These are phyloP conservation scores for Xestia ashworthii DNA, from an alignment of 2,888 invertebrate genomes.

Conservation along the genomic window DNA sequence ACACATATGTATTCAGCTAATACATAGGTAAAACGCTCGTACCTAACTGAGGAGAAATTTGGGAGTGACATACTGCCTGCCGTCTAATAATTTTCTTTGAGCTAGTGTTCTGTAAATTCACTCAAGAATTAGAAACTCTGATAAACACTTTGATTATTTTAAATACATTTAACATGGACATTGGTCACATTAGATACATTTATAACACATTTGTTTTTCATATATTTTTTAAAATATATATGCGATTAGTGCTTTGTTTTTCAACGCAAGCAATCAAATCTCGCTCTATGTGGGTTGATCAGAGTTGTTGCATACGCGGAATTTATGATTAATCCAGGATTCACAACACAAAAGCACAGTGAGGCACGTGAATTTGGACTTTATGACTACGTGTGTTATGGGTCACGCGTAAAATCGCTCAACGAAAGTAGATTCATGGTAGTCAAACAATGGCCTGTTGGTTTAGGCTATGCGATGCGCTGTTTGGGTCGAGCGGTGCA, in stretches of 20 bases:
- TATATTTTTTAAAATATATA: not conserved
- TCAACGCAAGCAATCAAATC: not conserved
- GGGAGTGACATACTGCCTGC: slow-evolving; percentile 35
- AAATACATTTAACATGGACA: too few relatives aligned
- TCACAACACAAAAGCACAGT: slow-evolving; percentile 13
- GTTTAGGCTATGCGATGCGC: slow-evolving; percentile 82
- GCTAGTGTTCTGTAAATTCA: slow-evolving; percentile 28
- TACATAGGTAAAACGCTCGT: slow-evolving; percentile 48
- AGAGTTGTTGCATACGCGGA: slow-evolving; percentile 13
- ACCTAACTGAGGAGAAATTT: slow-evolving; percentile 45
- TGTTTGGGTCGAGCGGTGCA: slow-evolving; percentile 78
- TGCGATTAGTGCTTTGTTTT: not conserved
- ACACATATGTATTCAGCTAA: slow-evolving; percentile 47
- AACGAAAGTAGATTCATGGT: slow-evolving; percentile 79
- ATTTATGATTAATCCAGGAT: slow-evolving; percentile 38
- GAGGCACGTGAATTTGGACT: slow-evolving; percentile 15
- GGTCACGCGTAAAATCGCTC: slow-evolving; percentile 72
- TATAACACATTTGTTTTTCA: not conserved
- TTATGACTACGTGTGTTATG: slow-evolving; percentile 28
- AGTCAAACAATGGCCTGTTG: slow-evolving; percentile 84
- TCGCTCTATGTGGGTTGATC: slow-evolving; percentile 6
- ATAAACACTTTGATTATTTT: not conserved
- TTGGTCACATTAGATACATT: not conserved
- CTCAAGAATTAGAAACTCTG: not conserved
- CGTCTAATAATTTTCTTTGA: slow-evolving; percentile 36